Evolutionary conservation across 2,888 invertebrate genomes (phyloP), one percentile per base, ranked within the genome.

Genomic region (Agriopis aurantiaria): DNA sequence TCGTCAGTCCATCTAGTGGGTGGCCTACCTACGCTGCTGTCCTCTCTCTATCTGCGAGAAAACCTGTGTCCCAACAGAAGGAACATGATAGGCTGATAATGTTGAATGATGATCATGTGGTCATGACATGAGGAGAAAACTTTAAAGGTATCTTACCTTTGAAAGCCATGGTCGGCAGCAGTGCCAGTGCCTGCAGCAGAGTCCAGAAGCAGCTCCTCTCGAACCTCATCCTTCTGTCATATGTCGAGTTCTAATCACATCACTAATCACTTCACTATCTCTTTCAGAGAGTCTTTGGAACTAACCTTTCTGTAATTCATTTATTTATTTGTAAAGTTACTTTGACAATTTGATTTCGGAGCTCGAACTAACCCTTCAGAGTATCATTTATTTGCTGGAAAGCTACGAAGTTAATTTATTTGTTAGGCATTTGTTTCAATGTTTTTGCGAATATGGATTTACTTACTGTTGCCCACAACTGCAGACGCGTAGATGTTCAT

Each of bases 81-180:
- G 33, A 33, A 33, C 33, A 33, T 33, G 33, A 4, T 33, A 33
- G 23, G 23, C 23, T 33, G 23, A 33, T 33, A 33, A 33, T 33
- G 5, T 5, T 33, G 33, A 33, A 33, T 33, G 33, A 5, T 33
- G 33, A 5, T 33, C 3, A 33, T 33, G 33, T 1, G 33, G 33
- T 3, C 3, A 33, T 33, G 5, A 33, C 5, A 33, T 33, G 23
- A 33, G 23, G 23, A 33, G 2, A 5, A 33, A 33, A 33, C 33
- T 14, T 49, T 14, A n/a, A n/a, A n/a, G 40, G 40, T 46, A 41
- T 59, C 53, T 59, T 78, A 93, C 93, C 93, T 89, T 91, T 93
- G 51, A 92, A 81, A 69, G 93, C 93, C 91, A 93, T 93, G 0
- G 89, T 92, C 0, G 93, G 93, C 73, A 93, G 79, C 73, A 93